phyloP scores from a whole-genome alignment of 1,140 invertebrate species.

The Heterodera schachtii region DNA sequence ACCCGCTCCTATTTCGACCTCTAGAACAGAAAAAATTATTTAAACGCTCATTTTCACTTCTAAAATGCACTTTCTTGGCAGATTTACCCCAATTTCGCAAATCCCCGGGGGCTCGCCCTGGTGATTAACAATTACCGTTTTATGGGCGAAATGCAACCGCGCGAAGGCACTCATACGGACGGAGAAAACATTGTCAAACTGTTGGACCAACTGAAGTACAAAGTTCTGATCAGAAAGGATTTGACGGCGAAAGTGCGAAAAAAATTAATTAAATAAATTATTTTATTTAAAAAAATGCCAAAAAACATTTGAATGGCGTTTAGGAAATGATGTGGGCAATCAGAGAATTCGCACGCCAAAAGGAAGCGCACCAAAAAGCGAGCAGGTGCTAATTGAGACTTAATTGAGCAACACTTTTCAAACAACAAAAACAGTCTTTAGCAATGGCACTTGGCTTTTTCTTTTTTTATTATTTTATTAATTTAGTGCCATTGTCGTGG shows the following conservation, averaged over 20 bases:
- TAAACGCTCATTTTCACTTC: too few species aligned
- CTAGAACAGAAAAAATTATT: too few species aligned
- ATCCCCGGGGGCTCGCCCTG: slow-evolving; percentile 31
- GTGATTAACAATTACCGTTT: slow-evolving; percentile 37
- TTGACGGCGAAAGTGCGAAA: slow-evolving; percentile 19
- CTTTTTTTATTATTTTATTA: too few species aligned
- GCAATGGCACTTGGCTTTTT: too few species aligned
- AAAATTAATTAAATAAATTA: background rate
- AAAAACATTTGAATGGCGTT: background rate
- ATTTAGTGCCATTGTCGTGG: slow-evolving; percentile 43
- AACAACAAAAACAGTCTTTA: too few species aligned
- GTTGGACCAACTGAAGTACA: slow-evolving; percentile 27
- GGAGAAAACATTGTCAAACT: slow-evolving; percentile 22
- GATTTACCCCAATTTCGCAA: slow-evolving; percentile 33
- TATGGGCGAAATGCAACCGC: background rate
- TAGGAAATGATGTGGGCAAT: slow-evolving; percentile 44
- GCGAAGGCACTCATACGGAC: slow-evolving; percentile 32
- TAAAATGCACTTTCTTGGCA: slow-evolving; percentile 1
- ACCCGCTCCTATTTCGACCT: too few species aligned
- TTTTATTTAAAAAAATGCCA: background rate
- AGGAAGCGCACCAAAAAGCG: slow-evolving; percentile 33
- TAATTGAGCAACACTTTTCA: too few species aligned
- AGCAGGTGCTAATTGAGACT: background rate
- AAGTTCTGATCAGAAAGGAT: slow-evolving; percentile 24
- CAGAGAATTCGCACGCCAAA: slow-evolving; percentile 27